Evolutionary conservation across 1,140 invertebrate species (phyloP), one percentile per base, ranked within the genome.

Genomic region (Pantala flavescens): DNA sequence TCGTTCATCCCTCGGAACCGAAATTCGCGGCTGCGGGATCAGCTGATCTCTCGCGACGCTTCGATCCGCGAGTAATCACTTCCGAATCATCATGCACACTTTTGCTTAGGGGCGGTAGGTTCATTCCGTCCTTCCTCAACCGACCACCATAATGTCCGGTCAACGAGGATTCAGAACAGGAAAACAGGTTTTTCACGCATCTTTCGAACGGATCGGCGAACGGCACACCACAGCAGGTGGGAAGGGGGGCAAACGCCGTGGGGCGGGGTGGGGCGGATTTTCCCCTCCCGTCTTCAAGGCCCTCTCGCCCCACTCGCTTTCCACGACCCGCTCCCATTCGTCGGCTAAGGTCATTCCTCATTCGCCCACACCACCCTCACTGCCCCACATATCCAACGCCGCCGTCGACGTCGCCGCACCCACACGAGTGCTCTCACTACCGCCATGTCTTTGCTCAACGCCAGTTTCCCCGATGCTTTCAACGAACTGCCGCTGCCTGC

Each of bases 401-500:
- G 49, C 14, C 49, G 49, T 63, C 49, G 14, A 16, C 16, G 49
- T 63, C 49, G 49, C 49, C 49, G 28, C 28, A 36, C 49, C 14
- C 49, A 63, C 49, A 16, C 16, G 16, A 19, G 3, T 14, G 5
- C 16, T 5, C 3, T 12, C 16, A 63, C 49, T 63, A 63, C 16
- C 49, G 49, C 49, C 49, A 63, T 63, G 49, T 63, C 49, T 63
- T 21, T 63, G 49, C 49, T 63, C 5, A 63, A 63, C 49, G 49
- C 49, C 49, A 63, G 16, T 16, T 21, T 63, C 49, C 49, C 49
- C 49, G 16, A 63, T 5, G 16, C 49, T 21, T 21, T 19, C 16
- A 16, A 63, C 49, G 14, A 19, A 16, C 16, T 21, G 49, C 49
- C 49, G n/a, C 49, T 63, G 49, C 49, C 80, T 73, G 79, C 80